Conservation (phyloP, 2,113 vertebrate genomes). For the Podarcis muralis region DNA sequence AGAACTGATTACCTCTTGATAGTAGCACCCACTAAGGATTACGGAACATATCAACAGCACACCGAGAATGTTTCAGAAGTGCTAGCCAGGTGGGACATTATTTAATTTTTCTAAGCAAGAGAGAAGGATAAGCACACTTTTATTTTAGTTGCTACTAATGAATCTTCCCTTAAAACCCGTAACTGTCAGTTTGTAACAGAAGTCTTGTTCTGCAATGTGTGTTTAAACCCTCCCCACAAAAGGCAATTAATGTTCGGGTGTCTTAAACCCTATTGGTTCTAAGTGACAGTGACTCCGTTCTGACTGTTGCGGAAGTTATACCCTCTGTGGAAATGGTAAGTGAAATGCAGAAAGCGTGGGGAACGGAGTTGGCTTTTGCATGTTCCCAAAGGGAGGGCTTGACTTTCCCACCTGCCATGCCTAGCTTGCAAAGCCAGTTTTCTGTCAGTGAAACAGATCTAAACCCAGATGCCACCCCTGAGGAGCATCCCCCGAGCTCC, state of each 20-base stretch:
- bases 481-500: too few relatives aligned
- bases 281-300: neutral
- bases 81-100: slow-evolving; percentile 30
- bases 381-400: neutral
- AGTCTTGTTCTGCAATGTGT: neutral
- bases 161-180: slow-evolving; percentile 19
- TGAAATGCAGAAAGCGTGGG: neutral
- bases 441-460: neutral
- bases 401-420: accelerated
- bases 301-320: neutral
- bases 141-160: neutral
- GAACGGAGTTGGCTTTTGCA: too few relatives aligned
- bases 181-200: neutral
- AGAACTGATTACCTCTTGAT: slow-evolving; percentile 42
- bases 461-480: neutral
- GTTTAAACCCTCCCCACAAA: neutral
- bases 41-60: slow-evolving; percentile 54
- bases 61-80: slow-evolving; percentile 49
- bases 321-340: neutral
- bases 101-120: neutral
- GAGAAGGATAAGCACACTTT: neutral
- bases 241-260: neutral
- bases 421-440: neutral
- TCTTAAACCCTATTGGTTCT: neutral
- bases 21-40: slow-evolving; percentile 29